These are phyloP conservation scores for Xestoiulus laeticollis DNA, from an alignment of 2,888 invertebrate species.

Conservation along the genomic window DNA sequence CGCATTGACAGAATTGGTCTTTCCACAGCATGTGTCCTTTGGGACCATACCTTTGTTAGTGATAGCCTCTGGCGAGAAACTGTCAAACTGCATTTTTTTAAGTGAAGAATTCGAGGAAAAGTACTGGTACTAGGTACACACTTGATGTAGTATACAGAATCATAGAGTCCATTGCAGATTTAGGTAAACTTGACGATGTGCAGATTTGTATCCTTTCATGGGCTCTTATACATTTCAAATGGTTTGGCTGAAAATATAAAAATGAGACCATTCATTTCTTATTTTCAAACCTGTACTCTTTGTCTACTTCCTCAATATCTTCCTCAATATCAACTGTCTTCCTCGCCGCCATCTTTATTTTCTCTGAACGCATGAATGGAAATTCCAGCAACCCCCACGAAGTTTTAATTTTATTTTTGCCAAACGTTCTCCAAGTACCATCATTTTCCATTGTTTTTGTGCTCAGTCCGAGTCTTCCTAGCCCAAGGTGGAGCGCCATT, in stretches of 20 bases:
- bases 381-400: neutral
- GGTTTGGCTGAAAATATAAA: neutral
- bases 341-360: constrained; percentile 32
- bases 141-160: neutral
- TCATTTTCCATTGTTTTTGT: constrained; percentile 31
- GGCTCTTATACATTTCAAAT: neutral
- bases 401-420: constrained; percentile 20
- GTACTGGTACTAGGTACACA: neutral
- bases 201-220: neutral
- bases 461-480: neutral
- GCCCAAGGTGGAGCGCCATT: constrained; percentile 23
- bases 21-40: neutral
- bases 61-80: neutral
- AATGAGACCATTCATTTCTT: neutral
- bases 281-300: neutral
- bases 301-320: neutral
- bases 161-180: neutral
- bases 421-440: neutral
- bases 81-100: neutral
- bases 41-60: neutral
- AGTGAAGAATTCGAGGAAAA: neutral
- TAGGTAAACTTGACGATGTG: neutral
- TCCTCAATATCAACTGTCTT: neutral
- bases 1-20: neutral
- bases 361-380: neutral